Evolutionary conservation across 2,797 vertebrate genomes (phyloP).

Genomic region (Novumbra hubbsi): DNA sequence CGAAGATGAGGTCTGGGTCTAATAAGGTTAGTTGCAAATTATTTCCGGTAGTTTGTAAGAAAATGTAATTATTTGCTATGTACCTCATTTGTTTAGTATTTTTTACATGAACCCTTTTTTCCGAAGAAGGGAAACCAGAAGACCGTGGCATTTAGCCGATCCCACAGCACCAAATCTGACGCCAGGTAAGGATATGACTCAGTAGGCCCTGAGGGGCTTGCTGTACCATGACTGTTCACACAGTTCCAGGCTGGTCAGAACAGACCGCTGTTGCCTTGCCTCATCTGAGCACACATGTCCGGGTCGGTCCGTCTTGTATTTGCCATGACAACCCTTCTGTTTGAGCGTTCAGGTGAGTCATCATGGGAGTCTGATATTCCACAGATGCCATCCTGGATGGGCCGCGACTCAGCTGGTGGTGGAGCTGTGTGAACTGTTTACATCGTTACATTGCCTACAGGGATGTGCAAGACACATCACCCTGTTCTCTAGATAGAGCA

Average conservation of each 20-base stretch:
- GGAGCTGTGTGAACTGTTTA: neutral
- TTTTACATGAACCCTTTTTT: conserved; percentile 7
- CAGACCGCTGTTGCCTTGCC: neutral
- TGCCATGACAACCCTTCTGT: neutral
- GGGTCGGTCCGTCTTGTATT: neutral
- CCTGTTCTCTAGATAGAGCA: neutral
- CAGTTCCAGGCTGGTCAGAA: neutral
- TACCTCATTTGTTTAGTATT: neutral
- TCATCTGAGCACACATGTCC: neutral
- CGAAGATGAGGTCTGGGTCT: conserved; percentile 47
- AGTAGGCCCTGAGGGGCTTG: neutral
- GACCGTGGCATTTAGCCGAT: conserved; percentile 16
- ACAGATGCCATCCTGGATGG: neutral
- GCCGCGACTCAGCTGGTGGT: neutral
- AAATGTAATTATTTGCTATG: neutral
- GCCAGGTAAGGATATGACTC: conserved; percentile 56
- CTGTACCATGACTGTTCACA: neutral
- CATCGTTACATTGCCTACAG: neutral
- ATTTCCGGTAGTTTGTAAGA: neutral
- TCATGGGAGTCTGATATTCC: conserved; percentile 22
- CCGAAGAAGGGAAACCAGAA: conserved; percentile 48
- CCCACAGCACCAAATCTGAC: conserved; percentile 28
- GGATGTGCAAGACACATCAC: neutral
- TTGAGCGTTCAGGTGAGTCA: conserved; percentile 13
- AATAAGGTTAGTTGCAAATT: conserved; percentile 49